These are phyloP conservation scores for Silvanus unidentatus DNA, from an alignment of 2,888 invertebrate species.

Conservation along the genomic window DNA sequence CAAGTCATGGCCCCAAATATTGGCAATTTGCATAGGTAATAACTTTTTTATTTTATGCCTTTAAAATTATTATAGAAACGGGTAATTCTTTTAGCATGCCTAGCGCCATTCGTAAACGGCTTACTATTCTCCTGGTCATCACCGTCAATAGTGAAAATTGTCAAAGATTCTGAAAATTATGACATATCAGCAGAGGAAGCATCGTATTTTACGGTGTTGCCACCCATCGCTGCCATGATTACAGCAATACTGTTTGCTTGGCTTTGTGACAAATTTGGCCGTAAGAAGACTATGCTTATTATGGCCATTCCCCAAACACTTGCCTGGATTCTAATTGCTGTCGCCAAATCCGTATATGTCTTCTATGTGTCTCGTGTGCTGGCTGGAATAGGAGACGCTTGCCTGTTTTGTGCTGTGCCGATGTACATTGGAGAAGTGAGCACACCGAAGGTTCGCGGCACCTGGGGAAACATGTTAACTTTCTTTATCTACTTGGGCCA, in stretches of 20 bases:
- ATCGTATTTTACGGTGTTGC: slow-evolving; percentile 35
- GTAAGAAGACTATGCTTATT: slow-evolving; percentile 31
- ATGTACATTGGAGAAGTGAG: slow-evolving; percentile 13
- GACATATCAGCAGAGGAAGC: slow-evolving; percentile 35
- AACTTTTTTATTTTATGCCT: neutral
- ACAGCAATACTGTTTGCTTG: slow-evolving; percentile 27
- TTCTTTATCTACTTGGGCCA: slow-evolving; percentile 4
- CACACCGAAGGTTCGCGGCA: slow-evolving; percentile 11
- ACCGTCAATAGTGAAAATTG: slow-evolving; percentile 35
- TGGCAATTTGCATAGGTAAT: slow-evolving; percentile 14
- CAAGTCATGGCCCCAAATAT: slow-evolving; percentile 14
- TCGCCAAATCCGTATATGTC: slow-evolving; percentile 27
- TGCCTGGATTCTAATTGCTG: slow-evolving; percentile 26
- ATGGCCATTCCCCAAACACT: slow-evolving; percentile 29
- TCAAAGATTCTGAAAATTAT: slow-evolving; percentile 27
- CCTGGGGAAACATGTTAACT: slow-evolving; percentile 7
- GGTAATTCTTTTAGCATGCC: slow-evolving; percentile 21
- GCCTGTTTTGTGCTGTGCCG: slow-evolving; percentile 20
- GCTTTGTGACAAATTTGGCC: slow-evolving; percentile 32
- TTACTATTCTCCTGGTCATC: slow-evolving; percentile 34
- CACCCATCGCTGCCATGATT: slow-evolving; percentile 29
- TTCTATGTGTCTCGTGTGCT: slow-evolving; percentile 34
- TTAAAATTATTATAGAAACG: slow-evolving; percentile 5
- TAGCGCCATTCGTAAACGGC: slow-evolving; percentile 25
- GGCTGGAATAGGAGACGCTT: slow-evolving; percentile 30